These are phyloP conservation scores for Garra rufa DNA, from an alignment of 2,113 vertebrate genomes.

Conservation along the genomic window DNA sequence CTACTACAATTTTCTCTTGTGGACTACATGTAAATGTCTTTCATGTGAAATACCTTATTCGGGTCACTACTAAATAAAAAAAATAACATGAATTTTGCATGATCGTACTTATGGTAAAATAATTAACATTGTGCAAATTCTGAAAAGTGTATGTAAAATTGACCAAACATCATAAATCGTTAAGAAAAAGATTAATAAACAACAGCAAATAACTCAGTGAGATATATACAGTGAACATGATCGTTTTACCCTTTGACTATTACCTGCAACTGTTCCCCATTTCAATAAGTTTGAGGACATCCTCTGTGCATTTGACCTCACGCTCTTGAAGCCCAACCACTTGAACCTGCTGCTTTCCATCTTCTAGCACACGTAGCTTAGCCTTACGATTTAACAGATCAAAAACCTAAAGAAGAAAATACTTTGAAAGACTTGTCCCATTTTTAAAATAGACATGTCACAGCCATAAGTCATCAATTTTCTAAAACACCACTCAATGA, in stretches of 20 bases:
- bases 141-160: neutral
- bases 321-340: conserved; percentile 96
- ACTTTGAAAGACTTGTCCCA: neutral
- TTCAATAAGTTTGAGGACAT: conserved; percentile 97
- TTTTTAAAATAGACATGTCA: neutral
- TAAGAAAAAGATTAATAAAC: neutral
- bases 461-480: neutral
- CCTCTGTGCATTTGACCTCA: conserved; percentile 95
- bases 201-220: neutral
- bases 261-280: conserved; percentile 99
- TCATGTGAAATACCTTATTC: too few species aligned
- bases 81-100: too few species aligned
- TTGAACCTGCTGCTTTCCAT: conserved; percentile 97
- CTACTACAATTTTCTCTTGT: too few species aligned
- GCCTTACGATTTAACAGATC: conserved; percentile 96
- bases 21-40: too few species aligned
- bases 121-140: too few species aligned
- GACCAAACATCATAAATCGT: neutral
- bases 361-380: conserved; percentile 95
- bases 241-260: neutral
- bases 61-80: too few species aligned
- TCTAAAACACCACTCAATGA: neutral
- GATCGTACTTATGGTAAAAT: too few species aligned
- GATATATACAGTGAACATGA: neutral
- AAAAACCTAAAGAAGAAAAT: conserved; percentile 82